Evolutionary conservation across 2,797 vertebrate species (phyloP).

Genomic region (Anabacerthia variegaticeps): DNA sequence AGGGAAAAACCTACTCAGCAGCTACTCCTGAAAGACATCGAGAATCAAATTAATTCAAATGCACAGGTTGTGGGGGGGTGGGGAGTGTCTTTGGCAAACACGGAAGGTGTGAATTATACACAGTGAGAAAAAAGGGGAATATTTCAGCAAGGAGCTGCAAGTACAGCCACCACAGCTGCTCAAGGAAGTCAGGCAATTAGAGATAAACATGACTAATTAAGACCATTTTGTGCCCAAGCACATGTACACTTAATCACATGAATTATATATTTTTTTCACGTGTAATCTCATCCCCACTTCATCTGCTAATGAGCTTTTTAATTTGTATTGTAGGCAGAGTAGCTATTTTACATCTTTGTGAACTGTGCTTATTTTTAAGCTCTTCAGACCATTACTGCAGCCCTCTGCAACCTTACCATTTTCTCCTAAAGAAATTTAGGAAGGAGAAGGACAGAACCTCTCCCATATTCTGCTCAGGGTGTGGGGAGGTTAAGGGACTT

Average conservation of each 20-base stretch:
- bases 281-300: not conserved
- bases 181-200: not conserved
- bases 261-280: not conserved
- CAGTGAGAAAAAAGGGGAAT: not conserved
- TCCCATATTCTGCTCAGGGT: not conserved
- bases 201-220: conserved; percentile 1
- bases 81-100: not conserved
- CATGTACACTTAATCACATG: not conserved
- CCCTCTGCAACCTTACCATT: not conserved
- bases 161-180: not conserved
- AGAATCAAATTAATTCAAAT: not conserved
- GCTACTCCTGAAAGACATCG: not conserved
- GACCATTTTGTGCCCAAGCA: not conserved
- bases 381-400: not conserved
- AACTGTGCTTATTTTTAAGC: not conserved
- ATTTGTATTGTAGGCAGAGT: not conserved
- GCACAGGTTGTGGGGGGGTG: not conserved
- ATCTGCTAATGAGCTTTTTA: not conserved
- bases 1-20: not conserved
- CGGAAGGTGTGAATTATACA: not conserved
- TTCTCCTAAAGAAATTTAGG: not conserved
- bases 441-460: not conserved
- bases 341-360: not conserved
- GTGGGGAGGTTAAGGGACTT: not conserved
- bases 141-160: not conserved